Percentiles rank a stretch among this genome's conserved stretches.
These are phyloP conservation scores for Acanthurus leucopareius DNA, from an alignment of 2,797 vertebrate species.

Conservation along the genomic window DNA sequence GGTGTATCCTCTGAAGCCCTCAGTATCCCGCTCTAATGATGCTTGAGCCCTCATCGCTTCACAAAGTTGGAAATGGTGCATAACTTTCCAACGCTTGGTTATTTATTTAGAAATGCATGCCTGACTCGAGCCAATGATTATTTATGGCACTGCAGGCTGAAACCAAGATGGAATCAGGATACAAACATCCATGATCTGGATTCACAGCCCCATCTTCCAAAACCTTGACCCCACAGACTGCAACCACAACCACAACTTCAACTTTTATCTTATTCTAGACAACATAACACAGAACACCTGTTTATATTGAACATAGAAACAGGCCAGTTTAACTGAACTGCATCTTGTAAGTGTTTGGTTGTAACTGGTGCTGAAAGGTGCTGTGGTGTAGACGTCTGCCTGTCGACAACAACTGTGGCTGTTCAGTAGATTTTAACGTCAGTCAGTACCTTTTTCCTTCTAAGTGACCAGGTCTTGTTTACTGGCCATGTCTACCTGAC, in stretches of 20 bases:
- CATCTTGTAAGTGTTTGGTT: conserved; percentile 38
- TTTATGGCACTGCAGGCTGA: conserved; percentile 25
- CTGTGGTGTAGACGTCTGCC: conserved; percentile 43
- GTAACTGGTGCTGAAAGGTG: conserved; percentile 43
- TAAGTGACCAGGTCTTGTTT: conserved; percentile 13
- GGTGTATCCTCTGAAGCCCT: background rate
- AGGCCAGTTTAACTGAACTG: conserved; percentile 11
- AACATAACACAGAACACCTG: too few relatives aligned
- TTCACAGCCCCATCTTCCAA: too few relatives aligned
- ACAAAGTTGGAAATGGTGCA: background rate
- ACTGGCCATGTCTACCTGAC: conserved; percentile 11
- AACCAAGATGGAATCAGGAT: background rate
- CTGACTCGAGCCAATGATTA: background rate
- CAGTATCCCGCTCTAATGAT: background rate
- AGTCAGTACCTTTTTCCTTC: conserved; percentile 12
- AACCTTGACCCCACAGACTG: too few relatives aligned
- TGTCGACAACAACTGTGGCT: conserved; percentile 21
- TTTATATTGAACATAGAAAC: too few relatives aligned
- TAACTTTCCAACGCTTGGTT: conserved; percentile 18
- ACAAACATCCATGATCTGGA: too few relatives aligned
- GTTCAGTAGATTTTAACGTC: conserved; percentile 37
- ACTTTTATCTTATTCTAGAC: too few relatives aligned
- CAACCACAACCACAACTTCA: too few relatives aligned
- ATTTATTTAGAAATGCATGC: conserved; percentile 1
- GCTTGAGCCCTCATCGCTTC: background rate